Percentiles rank a stretch among this genome's conserved stretches.
These are phyloP conservation scores for Coregonus ussuriensis DNA, from an alignment of 2,797 vertebrate species.

Conservation along the genomic window DNA sequence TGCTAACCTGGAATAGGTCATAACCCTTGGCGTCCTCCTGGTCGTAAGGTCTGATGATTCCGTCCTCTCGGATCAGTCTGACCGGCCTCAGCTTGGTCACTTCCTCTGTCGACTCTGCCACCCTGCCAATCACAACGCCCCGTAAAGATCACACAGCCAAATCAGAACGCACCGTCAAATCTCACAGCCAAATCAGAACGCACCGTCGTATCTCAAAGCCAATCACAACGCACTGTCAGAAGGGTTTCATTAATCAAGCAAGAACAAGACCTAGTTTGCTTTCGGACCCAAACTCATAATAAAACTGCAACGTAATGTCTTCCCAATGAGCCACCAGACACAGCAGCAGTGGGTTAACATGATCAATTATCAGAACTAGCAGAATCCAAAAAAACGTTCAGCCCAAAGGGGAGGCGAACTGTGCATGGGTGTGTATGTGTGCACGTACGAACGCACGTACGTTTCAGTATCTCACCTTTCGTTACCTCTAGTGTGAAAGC, in stretches of 20 bases:
- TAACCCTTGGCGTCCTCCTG: constrained; percentile 85
- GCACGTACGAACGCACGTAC: background rate
- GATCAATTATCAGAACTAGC: too few relatives aligned
- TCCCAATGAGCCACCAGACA: background rate
- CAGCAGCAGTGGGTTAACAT: background rate
- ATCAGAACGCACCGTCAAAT: background rate
- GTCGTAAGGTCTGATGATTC: constrained; percentile 90
- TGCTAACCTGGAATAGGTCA: constrained; percentile 90
- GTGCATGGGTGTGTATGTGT: background rate
- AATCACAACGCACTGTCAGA: background rate
- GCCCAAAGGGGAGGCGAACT: background rate
- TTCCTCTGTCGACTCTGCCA: constrained; percentile 90
- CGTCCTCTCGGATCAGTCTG: constrained; percentile 89
- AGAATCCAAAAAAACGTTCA: background rate
- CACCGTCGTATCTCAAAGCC: background rate
- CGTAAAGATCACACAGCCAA: background rate
- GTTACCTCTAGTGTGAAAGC: constrained; percentile 73
- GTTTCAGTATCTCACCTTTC: constrained; percentile 69
- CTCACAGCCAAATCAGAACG: background rate
- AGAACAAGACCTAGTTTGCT: background rate
- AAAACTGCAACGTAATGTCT: background rate
- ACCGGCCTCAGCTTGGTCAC: constrained; percentile 89
- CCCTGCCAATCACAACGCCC: constrained; percentile 71
- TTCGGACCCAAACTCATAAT: background rate
- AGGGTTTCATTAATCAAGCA: background rate